These are phyloP conservation scores for Chaitophorus viminalis DNA, from an alignment of 2,888 invertebrate species.

Conservation along the genomic window DNA sequence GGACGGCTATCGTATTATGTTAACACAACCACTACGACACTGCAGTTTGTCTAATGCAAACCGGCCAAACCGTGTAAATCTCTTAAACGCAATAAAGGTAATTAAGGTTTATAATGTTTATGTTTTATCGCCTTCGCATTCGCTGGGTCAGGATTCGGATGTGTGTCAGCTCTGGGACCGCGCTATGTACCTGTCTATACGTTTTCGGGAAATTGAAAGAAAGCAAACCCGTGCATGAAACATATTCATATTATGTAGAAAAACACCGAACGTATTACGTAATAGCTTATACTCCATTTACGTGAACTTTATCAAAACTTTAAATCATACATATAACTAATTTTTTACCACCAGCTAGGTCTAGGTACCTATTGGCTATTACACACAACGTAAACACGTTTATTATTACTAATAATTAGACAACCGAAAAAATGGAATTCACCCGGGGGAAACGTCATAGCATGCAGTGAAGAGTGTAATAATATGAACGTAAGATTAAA, in stretches of 20 bases:
- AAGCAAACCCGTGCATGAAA: not conserved
- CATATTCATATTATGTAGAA: no score
- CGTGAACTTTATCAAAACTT: not conserved
- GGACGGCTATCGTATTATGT: not conserved
- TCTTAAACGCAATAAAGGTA: not conserved
- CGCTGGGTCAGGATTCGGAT: no score
- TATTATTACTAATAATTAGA: no score
- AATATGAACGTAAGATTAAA: no score
- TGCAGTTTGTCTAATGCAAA: not conserved
- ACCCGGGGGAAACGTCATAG: no score
- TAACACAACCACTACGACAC: not conserved
- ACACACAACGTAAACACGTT: no score
- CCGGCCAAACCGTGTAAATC: not conserved
- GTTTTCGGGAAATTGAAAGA: not conserved
- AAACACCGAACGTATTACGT: not conserved
- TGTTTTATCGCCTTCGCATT: not conserved
- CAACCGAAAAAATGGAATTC: no score
- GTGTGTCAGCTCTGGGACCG: not conserved
- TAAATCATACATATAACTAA: no score
- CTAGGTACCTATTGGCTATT: no score
- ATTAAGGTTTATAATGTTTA: conserved; percentile 7
- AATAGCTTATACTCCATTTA: not conserved
- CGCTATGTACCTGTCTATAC: no score
- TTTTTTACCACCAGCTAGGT: no score
- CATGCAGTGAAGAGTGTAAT: no score